Evolutionary conservation across 1,140 invertebrate species (phyloP), one percentile per base, ranked within the genome.

Genomic region (Drosophila aff.): DNA sequence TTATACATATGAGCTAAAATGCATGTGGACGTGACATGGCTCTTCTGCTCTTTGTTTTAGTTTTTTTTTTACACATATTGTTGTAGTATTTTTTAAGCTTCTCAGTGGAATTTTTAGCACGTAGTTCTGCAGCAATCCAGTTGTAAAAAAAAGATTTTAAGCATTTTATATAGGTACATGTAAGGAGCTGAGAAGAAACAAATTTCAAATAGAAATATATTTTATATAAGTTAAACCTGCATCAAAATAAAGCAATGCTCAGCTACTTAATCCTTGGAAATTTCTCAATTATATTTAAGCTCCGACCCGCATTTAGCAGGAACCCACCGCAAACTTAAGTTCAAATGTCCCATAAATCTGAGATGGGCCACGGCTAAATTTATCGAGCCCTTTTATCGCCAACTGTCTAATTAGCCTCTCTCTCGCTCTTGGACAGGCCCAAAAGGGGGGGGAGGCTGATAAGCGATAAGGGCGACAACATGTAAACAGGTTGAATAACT

Each of bases 261-360:
- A n/a, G 8, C 18, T 44, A 21, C 38, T 23, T 38, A 60, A 61
- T 43, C 69, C 23, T 16, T 4, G 15, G 15, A 28, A 21, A 38
- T 50, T 60, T 73, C 59, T n/a, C 44, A 47, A 36, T 26, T 23
- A 13, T 47, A 16, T 26, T 26, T 36, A n/a, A 26, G 11, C 23
- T n/a, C 13, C 0, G 40, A 36, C 82, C 83, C 64, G 76, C 79
- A 79, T 65, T 41, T 71, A 28, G 40, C 49, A 52, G 26, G 64
- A n/a, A 38, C 11, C 18, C 28, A 26, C 52, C 75, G 47, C 76
- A 69, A 67, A 72, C 64, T 83, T 66, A 81, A 74, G 84, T 83
- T 74, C 61, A 78, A 83, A 69, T 72, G 73, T 75, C 84, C 43
- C 66, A 87, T 87, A 81, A 87, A 89, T 89, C 81, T 75, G 55